A percentile compares a stretch with the other conserved stretches of the same genome.
phyloP scores from a whole-genome alignment of 1,140 invertebrate species.

The Drosophila funebris region DNA sequence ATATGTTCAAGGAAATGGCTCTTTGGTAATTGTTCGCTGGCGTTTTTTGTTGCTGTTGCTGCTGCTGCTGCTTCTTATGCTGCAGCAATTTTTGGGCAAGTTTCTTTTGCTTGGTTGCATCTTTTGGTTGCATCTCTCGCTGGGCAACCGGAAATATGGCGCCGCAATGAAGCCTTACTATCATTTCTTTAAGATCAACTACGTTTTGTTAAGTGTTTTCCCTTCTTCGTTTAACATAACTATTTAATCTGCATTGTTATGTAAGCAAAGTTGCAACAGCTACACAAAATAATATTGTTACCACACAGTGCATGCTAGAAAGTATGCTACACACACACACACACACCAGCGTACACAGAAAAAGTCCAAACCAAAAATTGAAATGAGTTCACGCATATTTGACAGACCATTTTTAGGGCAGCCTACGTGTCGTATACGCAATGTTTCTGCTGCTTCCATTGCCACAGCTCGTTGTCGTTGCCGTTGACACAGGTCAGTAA shows the following conservation, averaged over 20 bases:
- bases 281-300: neutral
- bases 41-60: slow-evolving; percentile 21
- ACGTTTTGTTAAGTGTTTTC: slow-evolving; percentile 40
- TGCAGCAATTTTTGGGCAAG: slow-evolving; percentile 39
- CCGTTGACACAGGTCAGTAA: slow-evolving; percentile 78
- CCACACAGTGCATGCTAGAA: neutral
- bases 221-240: neutral
- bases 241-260: slow-evolving; percentile 23
- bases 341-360: neutral
- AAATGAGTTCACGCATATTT: slow-evolving; percentile 74
- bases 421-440: slow-evolving; percentile 69
- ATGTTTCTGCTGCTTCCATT: slow-evolving; percentile 40
- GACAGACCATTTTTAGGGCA: slow-evolving; percentile 38
- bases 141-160: slow-evolving; percentile 63
- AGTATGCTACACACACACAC: slow-evolving; percentile 24
- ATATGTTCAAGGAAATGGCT: slow-evolving; percentile 83
- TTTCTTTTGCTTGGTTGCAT: slow-evolving; percentile 36
- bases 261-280: slow-evolving; percentile 17
- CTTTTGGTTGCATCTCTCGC: slow-evolving; percentile 6
- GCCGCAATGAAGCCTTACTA: slow-evolving; percentile 64
- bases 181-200: slow-evolving; percentile 65
- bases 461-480: slow-evolving; percentile 39
- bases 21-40: slow-evolving; percentile 80
- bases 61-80: neutral
- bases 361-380: slow-evolving; percentile 37